Evolutionary conservation across 2,797 vertebrate genomes (phyloP).

Genomic region (Parauchenoglanis punctatus): DNA sequence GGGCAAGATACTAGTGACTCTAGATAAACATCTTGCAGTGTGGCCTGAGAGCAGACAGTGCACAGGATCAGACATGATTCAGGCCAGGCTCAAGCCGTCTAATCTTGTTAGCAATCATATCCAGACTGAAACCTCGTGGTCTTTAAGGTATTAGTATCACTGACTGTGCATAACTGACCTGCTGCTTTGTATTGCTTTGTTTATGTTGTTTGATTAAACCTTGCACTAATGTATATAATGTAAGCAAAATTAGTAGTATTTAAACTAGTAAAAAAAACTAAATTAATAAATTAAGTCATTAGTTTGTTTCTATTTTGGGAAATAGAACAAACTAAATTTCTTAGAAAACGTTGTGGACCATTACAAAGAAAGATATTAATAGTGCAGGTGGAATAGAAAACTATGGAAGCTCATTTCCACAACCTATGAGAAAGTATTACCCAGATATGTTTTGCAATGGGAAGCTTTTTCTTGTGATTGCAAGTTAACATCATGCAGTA

Average conservation of each 20-base stretch:
- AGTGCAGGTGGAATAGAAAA: background rate
- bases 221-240: background rate
- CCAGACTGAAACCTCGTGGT: background rate
- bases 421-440: background rate
- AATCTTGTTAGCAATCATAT: conserved; percentile 41
- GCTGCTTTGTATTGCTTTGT: conserved; percentile 1
- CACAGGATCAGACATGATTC: background rate
- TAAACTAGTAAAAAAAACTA: background rate
- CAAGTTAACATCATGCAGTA: background rate
- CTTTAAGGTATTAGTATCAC: background rate
- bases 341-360: background rate
- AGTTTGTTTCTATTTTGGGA: background rate
- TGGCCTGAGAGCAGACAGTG: background rate
- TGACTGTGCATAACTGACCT: background rate
- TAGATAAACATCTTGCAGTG: conserved; percentile 5
- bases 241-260: background rate
- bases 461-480: background rate
- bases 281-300: background rate
- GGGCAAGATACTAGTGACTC: conserved; percentile 14
- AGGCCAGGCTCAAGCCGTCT: conserved; percentile 10
- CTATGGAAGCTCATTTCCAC: background rate
- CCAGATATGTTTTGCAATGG: background rate
- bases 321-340: background rate
- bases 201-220: background rate
- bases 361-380: background rate